Evolutionary conservation across 2,797 vertebrate species (phyloP).

Genomic region (Percopsis omiscomaycus): DNA sequence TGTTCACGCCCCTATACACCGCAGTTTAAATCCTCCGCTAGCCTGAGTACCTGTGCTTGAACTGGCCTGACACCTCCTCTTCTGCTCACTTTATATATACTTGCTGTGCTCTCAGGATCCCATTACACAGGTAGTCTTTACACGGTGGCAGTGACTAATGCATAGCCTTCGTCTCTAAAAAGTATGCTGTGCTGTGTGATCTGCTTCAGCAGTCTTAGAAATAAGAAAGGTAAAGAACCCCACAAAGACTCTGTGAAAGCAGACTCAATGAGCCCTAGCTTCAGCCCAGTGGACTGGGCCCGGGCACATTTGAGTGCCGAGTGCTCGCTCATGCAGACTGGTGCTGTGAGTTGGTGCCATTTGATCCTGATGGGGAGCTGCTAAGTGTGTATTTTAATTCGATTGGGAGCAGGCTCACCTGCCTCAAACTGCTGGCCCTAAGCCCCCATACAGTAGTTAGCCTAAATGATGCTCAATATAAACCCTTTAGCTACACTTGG

Average conservation of each 20-base stretch:
- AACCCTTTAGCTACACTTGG: slow-evolving; percentile 15
- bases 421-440: slow-evolving; percentile 33
- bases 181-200: slow-evolving; percentile 47
- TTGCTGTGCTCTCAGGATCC: slow-evolving; percentile 49
- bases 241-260: slow-evolving; percentile 39
- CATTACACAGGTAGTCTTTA: slow-evolving; percentile 54
- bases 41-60: not conserved
- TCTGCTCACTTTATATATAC: not conserved
- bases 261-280: slow-evolving; percentile 29
- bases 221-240: slow-evolving; percentile 59
- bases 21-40: slow-evolving; percentile 13
- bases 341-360: slow-evolving; percentile 40
- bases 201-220: slow-evolving; percentile 59
- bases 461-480: slow-evolving; percentile 32
- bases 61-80: not conserved
- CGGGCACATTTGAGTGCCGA: slow-evolving; percentile 27
- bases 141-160: slow-evolving; percentile 65
- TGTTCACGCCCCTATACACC: slow-evolving; percentile 16
- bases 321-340: slow-evolving; percentile 30
- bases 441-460: slow-evolving; percentile 10
- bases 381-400: slow-evolving; percentile 41
- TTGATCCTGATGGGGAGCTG: slow-evolving; percentile 30
- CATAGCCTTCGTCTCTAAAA: slow-evolving; percentile 51
- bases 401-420: slow-evolving; percentile 46
- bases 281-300: slow-evolving; percentile 32